A percentile compares a stretch with the other conserved stretches of the same genome.
These are phyloP conservation scores for Perca flavescens DNA, from an alignment of 2,113 vertebrate genomes.

Conservation along the genomic window DNA sequence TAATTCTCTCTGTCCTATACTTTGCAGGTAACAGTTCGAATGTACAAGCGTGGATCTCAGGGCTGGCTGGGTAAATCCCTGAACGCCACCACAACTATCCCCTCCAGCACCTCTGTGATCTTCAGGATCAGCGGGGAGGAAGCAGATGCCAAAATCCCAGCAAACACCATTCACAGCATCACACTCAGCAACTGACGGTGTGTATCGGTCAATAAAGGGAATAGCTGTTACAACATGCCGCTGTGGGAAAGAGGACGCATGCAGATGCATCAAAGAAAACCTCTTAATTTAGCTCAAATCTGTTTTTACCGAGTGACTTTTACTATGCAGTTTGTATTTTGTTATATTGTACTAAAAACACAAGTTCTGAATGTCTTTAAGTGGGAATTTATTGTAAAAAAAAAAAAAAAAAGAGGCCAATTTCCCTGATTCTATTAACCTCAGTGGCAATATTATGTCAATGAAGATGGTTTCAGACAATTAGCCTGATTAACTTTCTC, in stretches of 20 bases:
- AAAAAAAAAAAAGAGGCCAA: neutral
- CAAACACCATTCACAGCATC: slow-evolving; percentile 77
- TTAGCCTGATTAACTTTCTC: slow-evolving; percentile 84
- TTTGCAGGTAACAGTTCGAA: slow-evolving; percentile 81
- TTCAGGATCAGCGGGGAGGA: slow-evolving; percentile 82
- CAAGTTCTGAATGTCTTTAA: slow-evolving; percentile 30
- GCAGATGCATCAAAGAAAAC: slow-evolving; percentile 17
- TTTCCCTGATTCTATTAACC: slow-evolving; percentile 32
- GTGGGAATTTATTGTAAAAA: neutral
- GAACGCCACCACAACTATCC: slow-evolving; percentile 80
- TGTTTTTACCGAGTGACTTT: slow-evolving; percentile 43
- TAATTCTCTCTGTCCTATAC: neutral
- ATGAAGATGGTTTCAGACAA: slow-evolving; percentile 82
- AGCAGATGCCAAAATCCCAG: slow-evolving; percentile 76
- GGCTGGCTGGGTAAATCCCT: slow-evolving; percentile 82
- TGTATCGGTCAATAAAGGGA: neutral
- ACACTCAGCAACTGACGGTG: slow-evolving; percentile 78
- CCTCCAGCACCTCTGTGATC: slow-evolving; percentile 78
- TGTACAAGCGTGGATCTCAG: slow-evolving; percentile 81
- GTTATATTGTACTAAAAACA: slow-evolving; percentile 2
- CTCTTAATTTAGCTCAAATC: neutral
- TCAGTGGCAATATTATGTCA: slow-evolving; percentile 73
- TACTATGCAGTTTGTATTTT: slow-evolving; percentile 42
- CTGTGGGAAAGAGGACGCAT: neutral
- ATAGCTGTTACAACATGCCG: neutral